These are phyloP conservation scores for Branchinecta lynchi DNA, from an alignment of 1,140 invertebrate species.

Conservation along the genomic window DNA sequence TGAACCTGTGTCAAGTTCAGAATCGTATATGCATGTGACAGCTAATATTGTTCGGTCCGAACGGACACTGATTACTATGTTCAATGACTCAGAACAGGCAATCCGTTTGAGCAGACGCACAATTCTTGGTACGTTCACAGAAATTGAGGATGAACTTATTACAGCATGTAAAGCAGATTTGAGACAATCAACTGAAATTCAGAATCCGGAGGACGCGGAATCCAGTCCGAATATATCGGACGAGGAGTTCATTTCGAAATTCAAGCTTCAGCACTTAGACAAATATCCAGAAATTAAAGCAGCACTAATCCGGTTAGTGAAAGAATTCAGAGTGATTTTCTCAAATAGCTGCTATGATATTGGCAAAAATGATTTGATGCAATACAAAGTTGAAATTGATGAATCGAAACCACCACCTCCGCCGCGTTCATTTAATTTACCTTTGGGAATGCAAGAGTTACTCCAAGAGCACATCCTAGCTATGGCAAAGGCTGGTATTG, in stretches of 20 bases:
- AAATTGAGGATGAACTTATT: not conserved
- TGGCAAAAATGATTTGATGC: not conserved
- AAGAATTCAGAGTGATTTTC: not conserved
- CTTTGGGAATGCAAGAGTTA: not conserved
- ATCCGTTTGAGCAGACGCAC: not conserved
- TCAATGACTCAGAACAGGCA: not conserved
- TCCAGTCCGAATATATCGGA: no score
- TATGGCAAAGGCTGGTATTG: not conserved
- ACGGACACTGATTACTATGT: not conserved
- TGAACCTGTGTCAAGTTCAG: not conserved
- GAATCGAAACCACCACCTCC: not conserved
- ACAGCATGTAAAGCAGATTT: not conserved
- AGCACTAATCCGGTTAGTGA: not conserved
- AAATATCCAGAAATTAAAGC: not conserved
- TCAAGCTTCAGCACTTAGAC: not conserved
- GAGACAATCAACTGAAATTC: no score
- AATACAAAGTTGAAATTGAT: not conserved
- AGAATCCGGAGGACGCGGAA: no score
- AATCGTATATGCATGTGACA: not conserved
- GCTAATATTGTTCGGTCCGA: not conserved
- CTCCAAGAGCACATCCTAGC: not conserved
- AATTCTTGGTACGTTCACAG: not conserved
- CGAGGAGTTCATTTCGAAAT: not conserved
- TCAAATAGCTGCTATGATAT: not conserved
- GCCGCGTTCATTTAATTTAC: not conserved